Evolutionary conservation across 2,113 vertebrate genomes (phyloP).

Genomic region (Progne subis): DNA sequence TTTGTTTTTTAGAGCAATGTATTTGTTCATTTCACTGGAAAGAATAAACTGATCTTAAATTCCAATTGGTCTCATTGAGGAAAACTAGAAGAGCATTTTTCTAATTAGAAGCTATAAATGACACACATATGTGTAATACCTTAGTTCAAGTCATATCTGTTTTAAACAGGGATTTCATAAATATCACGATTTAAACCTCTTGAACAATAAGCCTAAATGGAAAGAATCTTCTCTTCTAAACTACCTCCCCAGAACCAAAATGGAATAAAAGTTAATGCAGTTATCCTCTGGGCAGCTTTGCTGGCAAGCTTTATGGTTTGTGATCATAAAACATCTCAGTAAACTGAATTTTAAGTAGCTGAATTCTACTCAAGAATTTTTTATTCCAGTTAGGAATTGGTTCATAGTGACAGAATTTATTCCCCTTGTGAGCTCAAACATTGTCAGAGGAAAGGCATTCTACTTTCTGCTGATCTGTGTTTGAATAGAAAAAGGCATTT

Average conservation of each 20-base stretch:
- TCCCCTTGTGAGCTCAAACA: conserved; percentile 44
- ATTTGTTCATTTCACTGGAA: background rate
- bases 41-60: conserved; percentile 5
- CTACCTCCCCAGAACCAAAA: background rate
- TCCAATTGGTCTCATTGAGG: background rate
- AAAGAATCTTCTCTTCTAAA: background rate
- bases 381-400: conserved; percentile 49
- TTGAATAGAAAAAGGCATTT: conserved; percentile 62
- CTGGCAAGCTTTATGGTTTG: conserved; percentile 46
- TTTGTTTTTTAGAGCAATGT: background rate
- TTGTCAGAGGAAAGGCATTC: conserved; percentile 51
- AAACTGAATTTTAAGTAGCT: conserved; percentile 65
- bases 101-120: background rate
- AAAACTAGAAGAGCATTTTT: background rate
- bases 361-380: conserved; percentile 56
- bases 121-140: background rate
- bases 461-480: conserved; percentile 8
- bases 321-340: conserved; percentile 48
- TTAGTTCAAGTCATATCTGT: background rate
- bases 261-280: conserved; percentile 33
- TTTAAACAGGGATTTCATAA: background rate
- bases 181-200: background rate
- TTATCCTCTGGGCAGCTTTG: background rate
- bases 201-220: background rate
- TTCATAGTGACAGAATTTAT: conserved; percentile 56